phyloP scores from a whole-genome alignment of 2,113 vertebrate genomes.

The Sitta europaea region DNA sequence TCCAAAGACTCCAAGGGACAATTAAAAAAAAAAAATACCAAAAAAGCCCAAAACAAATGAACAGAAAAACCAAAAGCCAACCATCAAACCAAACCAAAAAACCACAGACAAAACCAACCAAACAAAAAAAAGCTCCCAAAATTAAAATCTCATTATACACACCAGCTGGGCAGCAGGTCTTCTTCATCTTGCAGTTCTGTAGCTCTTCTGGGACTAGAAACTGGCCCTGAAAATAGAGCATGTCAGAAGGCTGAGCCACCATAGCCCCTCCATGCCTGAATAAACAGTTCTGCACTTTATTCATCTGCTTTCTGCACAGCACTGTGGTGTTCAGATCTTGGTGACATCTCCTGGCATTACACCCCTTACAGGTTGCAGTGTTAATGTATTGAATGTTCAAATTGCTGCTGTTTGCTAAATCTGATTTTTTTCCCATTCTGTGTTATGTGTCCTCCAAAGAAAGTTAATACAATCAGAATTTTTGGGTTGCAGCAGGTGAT shows the following conservation, averaged over 20 bases:
- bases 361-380: background rate
- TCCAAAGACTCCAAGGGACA: background rate
- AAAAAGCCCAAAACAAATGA: background rate
- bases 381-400: background rate
- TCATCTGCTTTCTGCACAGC: background rate
- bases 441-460: background rate
- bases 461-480: background rate
- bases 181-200: background rate
- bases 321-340: background rate
- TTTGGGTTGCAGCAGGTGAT: background rate
- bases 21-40: background rate
- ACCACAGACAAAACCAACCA: background rate
- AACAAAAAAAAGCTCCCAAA: background rate
- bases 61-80: background rate
- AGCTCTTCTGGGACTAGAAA: conserved; percentile 4
- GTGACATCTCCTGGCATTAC: background rate
- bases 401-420: background rate
- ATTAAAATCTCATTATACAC: background rate
- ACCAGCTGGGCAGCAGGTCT: background rate
- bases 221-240: background rate
- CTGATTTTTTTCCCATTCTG: background rate
- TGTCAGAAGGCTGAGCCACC: background rate
- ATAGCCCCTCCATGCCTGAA: background rate
- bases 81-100: no score
- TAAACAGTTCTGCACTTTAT: background rate